phyloP scores from a whole-genome alignment of 2,113 vertebrate genomes.

The Rhegmatorhina hoffmannsi region DNA sequence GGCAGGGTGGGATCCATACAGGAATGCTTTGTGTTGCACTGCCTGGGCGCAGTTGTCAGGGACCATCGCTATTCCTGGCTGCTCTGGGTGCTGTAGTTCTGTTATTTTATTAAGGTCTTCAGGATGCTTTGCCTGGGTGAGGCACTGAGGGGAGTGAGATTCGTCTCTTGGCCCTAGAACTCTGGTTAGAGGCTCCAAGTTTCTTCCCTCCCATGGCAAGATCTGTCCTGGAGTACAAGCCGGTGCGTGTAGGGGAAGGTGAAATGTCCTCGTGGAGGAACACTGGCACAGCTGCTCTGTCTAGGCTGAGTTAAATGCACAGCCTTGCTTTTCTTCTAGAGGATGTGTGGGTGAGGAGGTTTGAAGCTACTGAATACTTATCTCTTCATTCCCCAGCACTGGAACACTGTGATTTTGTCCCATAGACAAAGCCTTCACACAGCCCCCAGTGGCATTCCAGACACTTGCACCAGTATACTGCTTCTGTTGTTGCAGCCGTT shows the following conservation, averaged over 20 bases:
- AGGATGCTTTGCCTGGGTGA: neutral
- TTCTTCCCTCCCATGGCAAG: neutral
- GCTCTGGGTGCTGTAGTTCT: neutral
- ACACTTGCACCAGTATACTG: conserved; percentile 15
- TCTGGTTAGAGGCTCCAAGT: neutral
- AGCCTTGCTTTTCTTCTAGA: conserved; percentile 39
- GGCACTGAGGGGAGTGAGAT: neutral
- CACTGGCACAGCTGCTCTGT: conserved; percentile 12
- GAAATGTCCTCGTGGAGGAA: neutral
- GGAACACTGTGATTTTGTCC: conserved; percentile 56
- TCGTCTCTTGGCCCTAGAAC: neutral
- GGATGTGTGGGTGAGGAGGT: conserved; percentile 57
- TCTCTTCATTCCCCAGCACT: conserved; percentile 29
- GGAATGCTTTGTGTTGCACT: fast-evolving
- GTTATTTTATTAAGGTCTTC: neutral
- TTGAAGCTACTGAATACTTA: conserved; percentile 53
- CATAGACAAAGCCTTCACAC: conserved; percentile 42
- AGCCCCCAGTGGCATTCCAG: conserved; percentile 36
- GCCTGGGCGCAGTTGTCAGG: fast-evolving
- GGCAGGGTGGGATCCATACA: neutral
- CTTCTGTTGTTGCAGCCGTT: neutral
- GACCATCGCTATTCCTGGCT: neutral
- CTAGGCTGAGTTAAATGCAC: conserved; percentile 32
- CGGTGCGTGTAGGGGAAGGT: neutral
- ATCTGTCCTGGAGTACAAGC: neutral